These are phyloP conservation scores for Physeter macrocephalus DNA, from an alignment of 2,113 vertebrate genomes.

Conservation along the genomic window DNA sequence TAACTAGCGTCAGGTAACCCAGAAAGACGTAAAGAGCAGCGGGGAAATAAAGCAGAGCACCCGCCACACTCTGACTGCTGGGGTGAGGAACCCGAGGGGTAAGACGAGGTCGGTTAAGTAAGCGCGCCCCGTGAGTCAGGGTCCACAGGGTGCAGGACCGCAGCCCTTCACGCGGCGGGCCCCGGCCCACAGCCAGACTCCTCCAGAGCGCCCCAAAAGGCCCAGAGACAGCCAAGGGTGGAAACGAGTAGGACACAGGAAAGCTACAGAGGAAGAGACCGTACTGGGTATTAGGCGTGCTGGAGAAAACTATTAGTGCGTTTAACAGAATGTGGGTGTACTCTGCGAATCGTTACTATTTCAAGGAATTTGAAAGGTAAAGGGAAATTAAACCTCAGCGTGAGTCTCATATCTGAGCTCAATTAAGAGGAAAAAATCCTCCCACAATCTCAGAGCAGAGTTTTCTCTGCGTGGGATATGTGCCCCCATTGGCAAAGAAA, in stretches of 20 bases:
- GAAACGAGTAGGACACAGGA: neutral
- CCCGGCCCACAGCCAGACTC: neutral
- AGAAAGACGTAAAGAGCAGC: neutral
- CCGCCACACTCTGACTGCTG: neutral
- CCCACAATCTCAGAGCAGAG: neutral
- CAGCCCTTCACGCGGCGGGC: neutral
- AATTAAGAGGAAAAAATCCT: neutral
- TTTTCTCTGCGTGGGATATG: neutral
- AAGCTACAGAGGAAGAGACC: neutral
- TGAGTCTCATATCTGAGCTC: constrained; percentile 1
- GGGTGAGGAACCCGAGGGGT: neutral
- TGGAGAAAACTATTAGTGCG: neutral
- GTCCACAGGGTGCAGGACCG: neutral
- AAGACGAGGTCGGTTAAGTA: neutral
- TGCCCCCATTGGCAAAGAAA: neutral
- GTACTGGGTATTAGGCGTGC: fast-evolving
- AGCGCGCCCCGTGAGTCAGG: neutral
- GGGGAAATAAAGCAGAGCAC: neutral
- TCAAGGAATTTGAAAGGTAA: constrained; percentile 35
- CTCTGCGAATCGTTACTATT: constrained; percentile 20
- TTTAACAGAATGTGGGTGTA: neutral
- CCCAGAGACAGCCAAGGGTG: neutral
- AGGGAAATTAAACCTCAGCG: constrained; percentile 37
- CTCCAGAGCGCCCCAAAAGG: neutral
- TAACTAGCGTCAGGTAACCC: neutral